Percentiles rank a stretch among this genome's conserved stretches.
These are phyloP conservation scores for Pungitius pungitius DNA, from an alignment of 2,113 vertebrate genomes.

Conservation along the genomic window DNA sequence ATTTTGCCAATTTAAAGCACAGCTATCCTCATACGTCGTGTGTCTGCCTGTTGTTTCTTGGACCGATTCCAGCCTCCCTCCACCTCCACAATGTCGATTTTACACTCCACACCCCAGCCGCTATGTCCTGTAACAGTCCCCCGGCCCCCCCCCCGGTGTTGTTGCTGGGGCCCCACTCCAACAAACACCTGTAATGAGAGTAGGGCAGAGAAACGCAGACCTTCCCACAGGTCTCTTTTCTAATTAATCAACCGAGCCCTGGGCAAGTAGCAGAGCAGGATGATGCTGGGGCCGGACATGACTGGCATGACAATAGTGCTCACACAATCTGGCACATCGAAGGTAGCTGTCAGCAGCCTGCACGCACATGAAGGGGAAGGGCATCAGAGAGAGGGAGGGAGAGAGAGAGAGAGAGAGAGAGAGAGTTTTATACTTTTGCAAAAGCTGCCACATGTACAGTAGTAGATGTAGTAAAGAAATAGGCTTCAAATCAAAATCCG, in stretches of 20 bases:
- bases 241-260: slow-evolving; percentile 83
- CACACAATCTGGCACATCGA: slow-evolving; percentile 40
- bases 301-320: slow-evolving; percentile 65
- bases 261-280: slow-evolving; percentile 74
- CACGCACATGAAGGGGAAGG: slow-evolving; percentile 9
- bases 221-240: slow-evolving; percentile 76
- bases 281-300: slow-evolving; percentile 64
- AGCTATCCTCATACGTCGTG: neutral
- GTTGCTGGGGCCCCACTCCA: slow-evolving; percentile 55
- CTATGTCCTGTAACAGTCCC: slow-evolving; percentile 40
- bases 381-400: slow-evolving; percentile 37
- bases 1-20: slow-evolving; percentile 8
- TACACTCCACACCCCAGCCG: slow-evolving; percentile 40
- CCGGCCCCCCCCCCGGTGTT: slow-evolving; percentile 58
- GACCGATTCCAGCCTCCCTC: slow-evolving; percentile 10
- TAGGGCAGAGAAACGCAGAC: slow-evolving; percentile 69
- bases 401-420: neutral
- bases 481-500: slow-evolving; percentile 26
- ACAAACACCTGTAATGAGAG: slow-evolving; percentile 79
- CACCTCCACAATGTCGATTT: slow-evolving; percentile 28
- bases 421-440: slow-evolving; percentile 28
- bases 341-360: slow-evolving; percentile 33
- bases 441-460: slow-evolving; percentile 37
- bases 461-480: slow-evolving; percentile 11
- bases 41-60: slow-evolving; percentile 28